Evolutionary conservation across 1,140 invertebrate genomes (phyloP), one percentile per base, ranked within the genome.

Genomic region (Ceratina japonica): DNA sequence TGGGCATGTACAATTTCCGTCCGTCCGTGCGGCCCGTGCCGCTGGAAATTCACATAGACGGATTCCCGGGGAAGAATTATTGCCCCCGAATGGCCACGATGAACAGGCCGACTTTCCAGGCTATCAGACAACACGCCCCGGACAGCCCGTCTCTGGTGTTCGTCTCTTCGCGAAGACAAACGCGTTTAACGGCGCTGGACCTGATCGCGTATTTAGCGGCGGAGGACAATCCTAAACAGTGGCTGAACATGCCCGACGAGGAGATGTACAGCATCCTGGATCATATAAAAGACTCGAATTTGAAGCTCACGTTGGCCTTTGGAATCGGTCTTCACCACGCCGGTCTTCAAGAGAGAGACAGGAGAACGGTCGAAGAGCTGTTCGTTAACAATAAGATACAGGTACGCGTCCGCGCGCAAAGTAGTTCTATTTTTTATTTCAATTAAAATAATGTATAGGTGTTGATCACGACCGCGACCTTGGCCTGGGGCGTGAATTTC

Each of bases 271-370:
- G 94, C 59, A 95, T 97, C 22, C 88, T 97, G 27, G 92, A 94
- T 84, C 95, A 95, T 91, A 95, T 99, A 4, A 95, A 95, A 83
- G 99, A 99, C 89, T 94, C 95, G 0, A 99, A 99, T 93, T 93
- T 99, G 7, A 98, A 98, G 90, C 93, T 99, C 56, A 98, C 97
- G 0, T 93, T 99, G 18, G 96, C 97, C 0, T 99, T 99, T 93
- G 99, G 99, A 10, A 99, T 99, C 87, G 99, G 98, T 15, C 95
- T 99, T 75, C 99, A 99, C 94, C 99, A 99, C 93, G 99, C 99
- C 24, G 98, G 97, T 76, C 91, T 99, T 52, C 96, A 98, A 84
- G 98, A 99, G 72, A 94, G 94, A 84, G 99, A 99, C 92, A 94
- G 98, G 65, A 96, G 95, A 89, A 95, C 95, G 51, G 97, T 98